A percentile compares a stretch with the other conserved stretches of the same genome.
These are phyloP conservation scores for Cephus pulcher DNA, from an alignment of 2,888 invertebrate genomes.

Conservation along the genomic window DNA sequence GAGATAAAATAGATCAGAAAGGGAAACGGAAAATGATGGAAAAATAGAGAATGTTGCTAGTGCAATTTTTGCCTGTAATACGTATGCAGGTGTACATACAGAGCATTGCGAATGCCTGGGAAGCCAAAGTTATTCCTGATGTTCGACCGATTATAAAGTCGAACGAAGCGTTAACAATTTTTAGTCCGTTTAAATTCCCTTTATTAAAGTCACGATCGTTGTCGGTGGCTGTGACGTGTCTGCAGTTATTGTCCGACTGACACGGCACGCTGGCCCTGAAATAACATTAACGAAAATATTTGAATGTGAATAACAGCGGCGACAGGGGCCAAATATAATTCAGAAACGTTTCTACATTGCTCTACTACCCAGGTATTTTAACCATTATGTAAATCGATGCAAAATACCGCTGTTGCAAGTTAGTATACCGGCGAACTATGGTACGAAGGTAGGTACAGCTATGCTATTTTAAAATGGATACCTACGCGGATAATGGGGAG, in stretches of 20 bases:
- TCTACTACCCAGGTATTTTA: constrained; percentile 50
- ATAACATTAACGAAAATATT: constrained; percentile 57
- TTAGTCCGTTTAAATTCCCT: constrained; percentile 6
- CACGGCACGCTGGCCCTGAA: constrained; percentile 40
- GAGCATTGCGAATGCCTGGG: background rate
- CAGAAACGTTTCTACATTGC: constrained; percentile 58
- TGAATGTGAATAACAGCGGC: constrained; percentile 56
- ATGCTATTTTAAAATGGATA: background rate
- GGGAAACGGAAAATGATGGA: background rate
- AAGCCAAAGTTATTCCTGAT: background rate
- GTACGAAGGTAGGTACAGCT: background rate
- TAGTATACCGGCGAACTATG: background rate
- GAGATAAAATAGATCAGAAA: background rate
- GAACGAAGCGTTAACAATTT: constrained; percentile 22
- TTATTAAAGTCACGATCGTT: constrained; percentile 27
- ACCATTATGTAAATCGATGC: constrained; percentile 65
- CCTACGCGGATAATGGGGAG: background rate
- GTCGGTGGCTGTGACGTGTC: constrained; percentile 5
- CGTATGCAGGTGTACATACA: background rate
- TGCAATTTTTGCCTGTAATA: background rate
- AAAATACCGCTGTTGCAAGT: constrained; percentile 46
- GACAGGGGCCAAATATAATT: constrained; percentile 49
- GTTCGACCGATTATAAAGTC: constrained; percentile 17
- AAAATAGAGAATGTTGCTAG: background rate
- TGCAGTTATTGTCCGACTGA: constrained; percentile 33